Percentiles rank a stretch among this genome's conserved stretches.
Conservation (phyloP, 2,888 invertebrate genomes). For the Neoitamus cyanurus region DNA sequence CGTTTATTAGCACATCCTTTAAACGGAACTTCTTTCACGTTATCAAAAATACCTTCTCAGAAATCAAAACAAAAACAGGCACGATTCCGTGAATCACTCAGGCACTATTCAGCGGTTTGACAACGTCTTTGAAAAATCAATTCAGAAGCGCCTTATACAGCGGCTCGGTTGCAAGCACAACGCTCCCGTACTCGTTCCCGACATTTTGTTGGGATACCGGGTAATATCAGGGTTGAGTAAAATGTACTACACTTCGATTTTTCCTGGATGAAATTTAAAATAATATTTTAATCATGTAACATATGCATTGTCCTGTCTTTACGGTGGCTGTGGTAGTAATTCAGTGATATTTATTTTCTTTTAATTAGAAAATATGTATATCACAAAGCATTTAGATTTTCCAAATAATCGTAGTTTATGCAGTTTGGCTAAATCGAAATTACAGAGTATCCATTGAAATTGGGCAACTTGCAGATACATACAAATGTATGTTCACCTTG, state of each 20-base stretch:
- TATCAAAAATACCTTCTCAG: not conserved
- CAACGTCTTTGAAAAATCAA: not conserved
- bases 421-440: no score
- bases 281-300: not conserved
- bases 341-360: no score
- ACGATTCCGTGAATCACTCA: slow-evolving; percentile 7
- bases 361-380: no score
- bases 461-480: no score
- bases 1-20: not conserved
- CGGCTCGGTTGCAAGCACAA: not conserved
- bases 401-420: no score
- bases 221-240: not conserved
- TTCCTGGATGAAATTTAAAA: not conserved
- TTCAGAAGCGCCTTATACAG: not conserved
- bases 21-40: not conserved
- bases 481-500: no score
- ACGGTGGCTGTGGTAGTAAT: no score
- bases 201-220: not conserved
- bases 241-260: not conserved
- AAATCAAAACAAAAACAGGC: slow-evolving; percentile 17
- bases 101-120: slow-evolving; percentile 1
- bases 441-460: no score
- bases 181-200: not conserved
- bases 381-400: no score
- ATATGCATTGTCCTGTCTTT: no score